Evolutionary conservation across 2,797 vertebrate genomes (phyloP).

Genomic region (Cynopterus sphinx): DNA sequence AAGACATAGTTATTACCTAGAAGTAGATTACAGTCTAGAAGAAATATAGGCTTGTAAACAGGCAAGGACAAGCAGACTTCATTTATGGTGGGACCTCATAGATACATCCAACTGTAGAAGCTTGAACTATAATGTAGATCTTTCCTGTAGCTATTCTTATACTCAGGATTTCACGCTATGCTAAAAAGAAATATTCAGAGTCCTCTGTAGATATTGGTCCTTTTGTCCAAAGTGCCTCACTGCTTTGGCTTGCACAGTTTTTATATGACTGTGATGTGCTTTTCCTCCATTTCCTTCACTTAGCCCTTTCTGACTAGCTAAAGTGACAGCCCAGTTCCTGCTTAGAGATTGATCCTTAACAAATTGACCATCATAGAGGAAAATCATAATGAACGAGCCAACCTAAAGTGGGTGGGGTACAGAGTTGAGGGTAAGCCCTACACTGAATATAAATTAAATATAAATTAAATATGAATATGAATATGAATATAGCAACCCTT

Average conservation of each 20-base stretch:
- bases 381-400: neutral
- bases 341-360: neutral
- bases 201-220: neutral
- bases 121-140: neutral
- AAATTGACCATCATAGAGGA: neutral
- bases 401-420: neutral
- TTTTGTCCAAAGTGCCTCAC: neutral
- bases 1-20: neutral
- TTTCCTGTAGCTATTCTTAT: neutral
- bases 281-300: neutral
- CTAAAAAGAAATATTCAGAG: neutral
- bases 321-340: neutral
- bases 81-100: neutral
- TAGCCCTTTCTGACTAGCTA: neutral
- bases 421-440: neutral
- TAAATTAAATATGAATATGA: slow-evolving; percentile 10
- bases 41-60: neutral
- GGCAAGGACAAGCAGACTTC: neutral
- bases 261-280: neutral
- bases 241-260: neutral
- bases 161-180: neutral
- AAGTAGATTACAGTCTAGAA: neutral
- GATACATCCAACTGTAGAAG: neutral
- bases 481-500: neutral
- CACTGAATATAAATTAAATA: neutral